A percentile compares a stretch with the other conserved stretches of the same genome.
These are phyloP conservation scores for Eupithecia pulchellata DNA, from an alignment of 2,888 invertebrate species.

Conservation along the genomic window DNA sequence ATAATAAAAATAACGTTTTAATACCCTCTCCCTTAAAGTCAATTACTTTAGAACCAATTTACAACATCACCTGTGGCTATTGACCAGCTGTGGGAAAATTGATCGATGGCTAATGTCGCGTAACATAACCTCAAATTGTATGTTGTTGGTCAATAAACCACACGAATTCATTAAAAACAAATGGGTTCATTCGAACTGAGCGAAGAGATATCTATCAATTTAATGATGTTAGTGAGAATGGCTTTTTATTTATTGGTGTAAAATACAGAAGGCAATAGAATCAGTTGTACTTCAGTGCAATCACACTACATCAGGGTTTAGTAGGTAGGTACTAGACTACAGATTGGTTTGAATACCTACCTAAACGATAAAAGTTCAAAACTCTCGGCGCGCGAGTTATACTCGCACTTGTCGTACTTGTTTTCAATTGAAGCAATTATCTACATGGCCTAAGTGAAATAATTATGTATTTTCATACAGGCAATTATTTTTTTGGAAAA, in stretches of 20 bases:
- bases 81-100: conserved; percentile 52
- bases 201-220: not conserved
- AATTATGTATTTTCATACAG: not conserved
- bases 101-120: conserved; percentile 48
- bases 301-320: no score
- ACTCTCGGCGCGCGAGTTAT: no score
- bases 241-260: no score
- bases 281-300: no score
- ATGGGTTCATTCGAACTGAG: not conserved
- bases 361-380: no score
- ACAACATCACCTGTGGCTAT: conserved; percentile 34
- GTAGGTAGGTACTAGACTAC: no score
- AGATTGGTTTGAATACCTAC: no score
- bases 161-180: conserved; percentile 6
- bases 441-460: no score
- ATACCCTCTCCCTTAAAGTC: not conserved
- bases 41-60: conserved; percentile 23
- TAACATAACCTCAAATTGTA: conserved; percentile 45
- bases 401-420: no score
- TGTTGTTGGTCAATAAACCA: conserved; percentile 15
- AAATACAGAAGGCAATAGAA: no score
- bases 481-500: not conserved
- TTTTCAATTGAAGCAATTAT: no score
- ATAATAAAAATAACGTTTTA: not conserved
- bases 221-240: not conserved